Evolutionary conservation across 2,888 invertebrate genomes (phyloP), one percentile per base, ranked within the genome.

Genomic region (Dioctria rufipes): DNA sequence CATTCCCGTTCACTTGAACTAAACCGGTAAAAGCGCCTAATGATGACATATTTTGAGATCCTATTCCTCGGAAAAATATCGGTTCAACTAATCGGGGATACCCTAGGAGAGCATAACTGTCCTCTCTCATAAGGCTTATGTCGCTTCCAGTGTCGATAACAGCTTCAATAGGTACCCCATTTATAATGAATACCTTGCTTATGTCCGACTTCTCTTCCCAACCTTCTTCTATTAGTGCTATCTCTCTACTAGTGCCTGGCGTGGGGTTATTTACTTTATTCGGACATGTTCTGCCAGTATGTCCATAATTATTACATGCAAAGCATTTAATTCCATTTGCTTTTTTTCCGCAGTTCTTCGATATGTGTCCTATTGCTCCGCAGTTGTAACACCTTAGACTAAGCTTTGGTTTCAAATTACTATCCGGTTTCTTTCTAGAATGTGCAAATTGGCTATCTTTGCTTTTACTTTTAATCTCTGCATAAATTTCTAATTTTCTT

Each of bases 401-500:
- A 46, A 5, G 6, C 2, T 46, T 9, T 6, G 49, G 5, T 46
- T 46, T 46, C 49, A 6, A 6, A 9, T 46, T 9, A 46, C 49
- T 46, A 5, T 9, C 9, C 6, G 5, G 5, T 5, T 5, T 9
- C 9, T 46, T 46, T 46, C 6, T 46, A 9, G 9, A 9, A 1
- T 46, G 5, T 46, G 9, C 49, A 46, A 5, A 5, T 46, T 46
- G 49, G 5, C 9, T 46, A 6, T 46, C 49, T 46, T 2, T 46
- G 49, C 2, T 46, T 9, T 46, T 46, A 6, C 67, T 25, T 25
- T 49, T 69, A 4, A 49, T 4, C 46, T 13, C 49, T 2, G 13
- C 82, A 8, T 83, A 83, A 25, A 65, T 66, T 58, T 80, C 75
- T 2, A 84, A n/a, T 71, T 83, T 83, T 6, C 80, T 66, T 63